Evolutionary conservation across 2,888 invertebrate species (phyloP).

Genomic region (Digitonthophagus gazella): DNA sequence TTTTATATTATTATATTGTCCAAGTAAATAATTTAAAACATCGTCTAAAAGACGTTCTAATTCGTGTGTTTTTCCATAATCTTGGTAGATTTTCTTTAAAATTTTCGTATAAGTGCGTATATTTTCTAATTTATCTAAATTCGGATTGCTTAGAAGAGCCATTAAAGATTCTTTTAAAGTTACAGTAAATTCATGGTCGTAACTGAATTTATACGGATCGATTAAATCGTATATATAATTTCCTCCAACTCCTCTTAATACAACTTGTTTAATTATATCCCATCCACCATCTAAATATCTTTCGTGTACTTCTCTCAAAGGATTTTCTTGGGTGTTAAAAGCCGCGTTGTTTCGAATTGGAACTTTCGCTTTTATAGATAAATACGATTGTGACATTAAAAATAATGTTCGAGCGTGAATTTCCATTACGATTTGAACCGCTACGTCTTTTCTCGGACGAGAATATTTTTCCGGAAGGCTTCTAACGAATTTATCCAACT

Average conservation of each 20-base stretch:
- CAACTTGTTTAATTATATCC: neutral
- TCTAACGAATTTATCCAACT: neutral
- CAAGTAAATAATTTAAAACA: too few relatives aligned
- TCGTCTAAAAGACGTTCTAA: too few relatives aligned
- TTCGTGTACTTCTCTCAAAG: too few relatives aligned
- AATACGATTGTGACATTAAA: neutral
- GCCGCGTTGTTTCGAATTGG: too few relatives aligned
- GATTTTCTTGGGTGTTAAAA: too few relatives aligned
- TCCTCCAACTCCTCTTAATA: neutral
- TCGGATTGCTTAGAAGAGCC: neutral
- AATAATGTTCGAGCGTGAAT: neutral
- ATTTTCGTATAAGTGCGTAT: neutral
- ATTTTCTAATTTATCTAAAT: neutral
- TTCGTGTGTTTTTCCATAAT: too few relatives aligned
- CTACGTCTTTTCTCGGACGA: neutral
- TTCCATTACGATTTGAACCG: neutral
- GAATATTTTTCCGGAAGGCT: neutral
- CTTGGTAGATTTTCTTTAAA: neutral
- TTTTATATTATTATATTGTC: neutral
- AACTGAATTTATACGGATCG: neutral
- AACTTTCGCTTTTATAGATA: too few relatives aligned
- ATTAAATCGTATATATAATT: neutral
- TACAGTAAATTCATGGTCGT: neutral
- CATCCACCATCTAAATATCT: neutral
- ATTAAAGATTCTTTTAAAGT: neutral